Conservation (phyloP, 2,888 invertebrate genomes). For the Gari tellinella region DNA sequence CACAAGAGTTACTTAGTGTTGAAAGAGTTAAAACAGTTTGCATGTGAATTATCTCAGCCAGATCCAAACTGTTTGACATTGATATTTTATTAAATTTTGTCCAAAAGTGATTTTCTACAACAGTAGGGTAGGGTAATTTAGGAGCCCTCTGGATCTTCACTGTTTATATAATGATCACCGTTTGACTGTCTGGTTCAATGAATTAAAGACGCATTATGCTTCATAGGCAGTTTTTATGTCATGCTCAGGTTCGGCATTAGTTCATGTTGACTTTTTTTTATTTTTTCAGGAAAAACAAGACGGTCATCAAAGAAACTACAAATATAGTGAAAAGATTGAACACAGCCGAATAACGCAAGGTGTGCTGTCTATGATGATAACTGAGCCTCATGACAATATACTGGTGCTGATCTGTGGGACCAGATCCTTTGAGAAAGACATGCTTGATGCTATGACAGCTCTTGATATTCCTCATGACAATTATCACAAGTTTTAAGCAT, state of each 20-base stretch:
- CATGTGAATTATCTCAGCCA: no score
- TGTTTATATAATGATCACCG: no score
- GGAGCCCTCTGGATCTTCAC: no score
- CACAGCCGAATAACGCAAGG: constrained; percentile 57
- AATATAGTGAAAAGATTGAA: constrained; percentile 73
- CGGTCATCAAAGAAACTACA: constrained; percentile 33
- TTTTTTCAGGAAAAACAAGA: constrained; percentile 48
- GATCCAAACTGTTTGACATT: no score
- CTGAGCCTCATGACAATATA: constrained; percentile 13
- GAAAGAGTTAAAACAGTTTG: no score
- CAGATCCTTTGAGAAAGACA: constrained; percentile 86
- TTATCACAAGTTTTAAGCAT: constrained; percentile 69
- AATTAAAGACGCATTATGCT: no score
- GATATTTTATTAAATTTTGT: no score
- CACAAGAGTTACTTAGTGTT: no score
- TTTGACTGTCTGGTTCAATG: no score
- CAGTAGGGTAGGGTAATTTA: no score
- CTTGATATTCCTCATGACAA: constrained; percentile 56
- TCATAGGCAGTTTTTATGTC: no score
- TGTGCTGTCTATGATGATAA: constrained; percentile 23
- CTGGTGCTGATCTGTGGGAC: constrained; percentile 88
- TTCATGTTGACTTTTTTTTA: constrained; percentile 11
- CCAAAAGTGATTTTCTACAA: no score
- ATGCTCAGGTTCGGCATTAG: background rate
- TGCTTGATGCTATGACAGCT: constrained; percentile 78